Percentiles rank a stretch among this genome's conserved stretches.
phyloP scores from a whole-genome alignment of 2,888 invertebrate species.

The Oligia fasciuncula region DNA sequence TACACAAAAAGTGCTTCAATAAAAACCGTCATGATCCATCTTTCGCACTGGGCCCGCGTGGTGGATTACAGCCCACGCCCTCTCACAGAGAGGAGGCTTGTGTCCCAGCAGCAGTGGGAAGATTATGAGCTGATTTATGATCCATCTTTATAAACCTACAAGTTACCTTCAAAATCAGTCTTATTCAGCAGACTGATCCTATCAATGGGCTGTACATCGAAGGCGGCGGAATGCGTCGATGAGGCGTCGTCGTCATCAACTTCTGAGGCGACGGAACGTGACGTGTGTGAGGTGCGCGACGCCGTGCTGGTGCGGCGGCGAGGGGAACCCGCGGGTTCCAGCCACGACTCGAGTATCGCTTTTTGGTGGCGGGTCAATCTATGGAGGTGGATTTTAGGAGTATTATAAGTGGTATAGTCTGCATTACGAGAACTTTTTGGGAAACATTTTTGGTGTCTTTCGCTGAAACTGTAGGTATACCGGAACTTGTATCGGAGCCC shows the following conservation, averaged over 20 bases:
- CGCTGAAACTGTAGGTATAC: background rate
- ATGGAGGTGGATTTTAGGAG: background rate
- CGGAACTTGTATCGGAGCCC: background rate
- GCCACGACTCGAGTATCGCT: conserved; percentile 79
- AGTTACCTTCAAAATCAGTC: conserved; percentile 85
- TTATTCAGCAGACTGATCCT: conserved; percentile 86
- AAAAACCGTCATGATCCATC: background rate
- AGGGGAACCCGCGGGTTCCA: conserved; percentile 62
- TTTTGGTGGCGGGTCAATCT: conserved; percentile 88
- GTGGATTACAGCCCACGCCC: too few relatives aligned
- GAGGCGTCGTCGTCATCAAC: conserved; percentile 69
- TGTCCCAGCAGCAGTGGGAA: too few relatives aligned
- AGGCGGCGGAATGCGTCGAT: conserved; percentile 66
- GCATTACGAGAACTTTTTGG: background rate
- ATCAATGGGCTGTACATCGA: conserved; percentile 83
- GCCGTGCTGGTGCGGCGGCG: conserved; percentile 47
- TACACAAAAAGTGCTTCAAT: background rate
- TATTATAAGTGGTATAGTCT: background rate
- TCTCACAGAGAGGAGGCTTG: too few relatives aligned
- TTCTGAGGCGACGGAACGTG: conserved; percentile 47
- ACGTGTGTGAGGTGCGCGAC: conserved; percentile 58
- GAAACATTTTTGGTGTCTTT: background rate
- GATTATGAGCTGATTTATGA: too few relatives aligned
- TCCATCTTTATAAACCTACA: too few relatives aligned
- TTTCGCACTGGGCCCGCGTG: too few relatives aligned